phyloP scores from a whole-genome alignment of 2,797 vertebrate genomes.

The Peromyscus eremicus region DNA sequence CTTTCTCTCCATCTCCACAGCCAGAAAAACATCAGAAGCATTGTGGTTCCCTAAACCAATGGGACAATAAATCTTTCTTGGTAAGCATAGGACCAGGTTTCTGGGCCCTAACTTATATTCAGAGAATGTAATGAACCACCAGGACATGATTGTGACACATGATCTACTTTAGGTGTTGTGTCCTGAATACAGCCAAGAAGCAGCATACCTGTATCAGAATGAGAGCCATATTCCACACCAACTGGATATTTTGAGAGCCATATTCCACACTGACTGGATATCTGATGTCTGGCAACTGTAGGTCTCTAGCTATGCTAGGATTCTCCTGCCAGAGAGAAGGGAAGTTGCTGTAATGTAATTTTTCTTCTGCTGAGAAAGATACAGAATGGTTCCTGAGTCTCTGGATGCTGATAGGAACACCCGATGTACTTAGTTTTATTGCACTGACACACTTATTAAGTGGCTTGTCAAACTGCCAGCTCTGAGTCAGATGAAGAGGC shows the following conservation, averaged over 20 bases:
- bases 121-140: not conserved
- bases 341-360: not conserved
- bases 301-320: not conserved
- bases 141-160: not conserved
- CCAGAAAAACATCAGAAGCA: slow-evolving; percentile 5
- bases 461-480: not conserved
- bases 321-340: not conserved
- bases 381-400: not conserved
- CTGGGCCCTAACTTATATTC: not conserved
- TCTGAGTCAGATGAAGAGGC: not conserved
- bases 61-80: slow-evolving; percentile 4
- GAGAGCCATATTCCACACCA: not conserved
- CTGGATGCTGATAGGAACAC: not conserved
- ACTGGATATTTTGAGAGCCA: not conserved
- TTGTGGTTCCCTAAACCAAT: not conserved
- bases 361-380: not conserved
- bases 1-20: not conserved
- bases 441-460: slow-evolving; percentile 38
- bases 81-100: not conserved
- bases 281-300: not conserved
- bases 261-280: not conserved
- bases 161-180: not conserved
- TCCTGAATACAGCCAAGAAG: not conserved
- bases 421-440: not conserved
- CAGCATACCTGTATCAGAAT: not conserved